These are phyloP conservation scores for Dendrocopos noguchii DNA, from an alignment of 2,113 vertebrate genomes.

Conservation along the genomic window DNA sequence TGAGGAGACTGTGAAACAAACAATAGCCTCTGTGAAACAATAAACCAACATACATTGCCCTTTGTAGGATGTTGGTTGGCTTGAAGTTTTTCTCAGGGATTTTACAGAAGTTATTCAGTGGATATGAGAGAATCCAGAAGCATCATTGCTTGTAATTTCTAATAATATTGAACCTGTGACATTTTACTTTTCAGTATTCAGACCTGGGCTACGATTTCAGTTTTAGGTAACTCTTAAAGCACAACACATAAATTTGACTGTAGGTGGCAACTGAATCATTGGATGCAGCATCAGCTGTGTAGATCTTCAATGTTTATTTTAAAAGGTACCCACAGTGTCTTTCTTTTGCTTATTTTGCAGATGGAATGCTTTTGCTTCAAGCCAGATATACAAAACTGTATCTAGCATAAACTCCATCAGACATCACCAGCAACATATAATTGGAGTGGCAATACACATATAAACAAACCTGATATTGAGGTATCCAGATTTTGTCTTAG, in stretches of 20 bases:
- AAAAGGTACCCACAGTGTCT: neutral
- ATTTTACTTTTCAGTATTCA: neutral
- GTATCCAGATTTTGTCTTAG: neutral
- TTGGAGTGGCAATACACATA: neutral
- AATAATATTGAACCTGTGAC: neutral
- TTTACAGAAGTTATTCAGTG: neutral
- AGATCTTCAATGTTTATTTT: neutral
- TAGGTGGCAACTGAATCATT: neutral
- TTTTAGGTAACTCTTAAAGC: neutral
- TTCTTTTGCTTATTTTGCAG: neutral
- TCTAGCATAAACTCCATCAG: neutral
- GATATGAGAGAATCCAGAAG: neutral
- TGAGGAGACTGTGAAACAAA: neutral
- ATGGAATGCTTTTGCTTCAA: neutral
- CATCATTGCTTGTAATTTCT: neutral
- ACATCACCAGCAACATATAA: neutral
- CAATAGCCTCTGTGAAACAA: neutral
- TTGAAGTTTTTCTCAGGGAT: neutral
- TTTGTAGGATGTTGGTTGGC: neutral
- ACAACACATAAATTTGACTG: neutral
- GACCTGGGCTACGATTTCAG: neutral
- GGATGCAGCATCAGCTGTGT: neutral
- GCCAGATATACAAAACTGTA: neutral
- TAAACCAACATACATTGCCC: neutral
- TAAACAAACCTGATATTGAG: neutral